Base-by-base conservation (phyloP, 2,888 invertebrate species). In the Horisme vitalbata region DNA sequence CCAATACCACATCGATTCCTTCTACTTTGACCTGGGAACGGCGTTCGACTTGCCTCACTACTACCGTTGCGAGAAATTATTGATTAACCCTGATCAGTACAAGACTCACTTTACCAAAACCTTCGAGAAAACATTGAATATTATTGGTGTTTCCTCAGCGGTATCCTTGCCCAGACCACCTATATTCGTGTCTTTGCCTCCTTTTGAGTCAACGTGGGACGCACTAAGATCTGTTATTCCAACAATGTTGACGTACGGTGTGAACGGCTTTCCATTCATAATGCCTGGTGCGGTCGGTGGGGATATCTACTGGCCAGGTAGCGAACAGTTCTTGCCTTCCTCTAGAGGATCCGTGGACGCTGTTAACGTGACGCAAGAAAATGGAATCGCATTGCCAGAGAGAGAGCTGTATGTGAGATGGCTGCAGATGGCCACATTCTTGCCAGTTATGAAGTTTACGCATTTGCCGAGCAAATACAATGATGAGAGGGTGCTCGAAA, bases 251-350 rank as follows among this genome's bases (percentile, higher is more conserved):
- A 95, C 95, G 0, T 95, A 98, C 59, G 97, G 98, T 0, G 92
- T 98, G 12, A 93, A 96, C 35, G 99, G 99, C 0, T 98, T 95
- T 79, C 97, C 97, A 0, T 98, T 98, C 65, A 92, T 98, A 28
- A 93, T 98, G 90, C 97, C 98, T 0, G 98, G 98, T 0, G 95
- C 97, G 3, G 96, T 99, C 0, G 99, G 99, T 0, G 99, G 97
- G 0, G 97, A 97, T 63, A 94, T 94, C 27, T 91, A 93, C 34
- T 88, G 93, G 52, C 92, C 93, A 2, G 91, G 91, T 1, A 85
- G 85, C 32, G 88, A 92, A 10, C 92, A 92, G 47, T 91, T 87
- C 66, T 75, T 86, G 52, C 86, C 88, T 34, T 90, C 79, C 46
- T 90, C 91, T 39, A 91, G 85, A 63, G 92, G 86, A 39, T 82